Evolutionary conservation across 2,113 vertebrate species (phyloP), one percentile per base, ranked within the genome.

Genomic region (Redunca redunca): DNA sequence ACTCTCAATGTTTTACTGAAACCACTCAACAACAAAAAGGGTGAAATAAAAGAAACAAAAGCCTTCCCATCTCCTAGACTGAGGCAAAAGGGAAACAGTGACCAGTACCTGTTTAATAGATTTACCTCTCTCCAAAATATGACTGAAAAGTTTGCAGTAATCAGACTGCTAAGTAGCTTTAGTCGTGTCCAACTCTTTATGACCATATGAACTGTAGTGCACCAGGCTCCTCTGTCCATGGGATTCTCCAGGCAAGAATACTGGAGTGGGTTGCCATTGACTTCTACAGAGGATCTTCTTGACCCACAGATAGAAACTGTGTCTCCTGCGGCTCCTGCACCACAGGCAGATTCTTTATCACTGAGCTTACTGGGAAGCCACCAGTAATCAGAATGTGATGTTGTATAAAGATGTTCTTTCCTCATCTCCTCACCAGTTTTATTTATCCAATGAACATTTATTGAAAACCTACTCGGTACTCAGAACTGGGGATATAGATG

Each of bases 21-120:
- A 77, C 12, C 14, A 85, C 55, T 96, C 84, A n/a, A 77, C 2
- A 88, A 71, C 21, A 53, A 40, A 87, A 78, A 80, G 43, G 23
- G 14, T 50, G 9, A 96, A 89, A 77, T 36, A 10, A 84, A 78
- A 58, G 6, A 21, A 91, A 91, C 9, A 91, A 43, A 95, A 84
- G 25, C 8, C 21, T 92, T 71, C 30, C 12, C 55, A 4, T 26
- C 10, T 82, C 58, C 23, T 5, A 93, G 21, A n/a, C 19, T 80
- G 58, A 64, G 12, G 60, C 43, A 46, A 58, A 89, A 11, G 9
- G 7, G 77, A 81, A 78, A 89, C 43, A 30, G 12, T 46, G 40
- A 78, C 3, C 19, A 33, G 33, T 55, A 26, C 21, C 28, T 23
- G 26, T 82, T 17, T 11, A 19, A 50, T n/a, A 3, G 30, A 57